Conservation (phyloP, 2,888 invertebrate genomes). For the Trichacis sp. region DNA sequence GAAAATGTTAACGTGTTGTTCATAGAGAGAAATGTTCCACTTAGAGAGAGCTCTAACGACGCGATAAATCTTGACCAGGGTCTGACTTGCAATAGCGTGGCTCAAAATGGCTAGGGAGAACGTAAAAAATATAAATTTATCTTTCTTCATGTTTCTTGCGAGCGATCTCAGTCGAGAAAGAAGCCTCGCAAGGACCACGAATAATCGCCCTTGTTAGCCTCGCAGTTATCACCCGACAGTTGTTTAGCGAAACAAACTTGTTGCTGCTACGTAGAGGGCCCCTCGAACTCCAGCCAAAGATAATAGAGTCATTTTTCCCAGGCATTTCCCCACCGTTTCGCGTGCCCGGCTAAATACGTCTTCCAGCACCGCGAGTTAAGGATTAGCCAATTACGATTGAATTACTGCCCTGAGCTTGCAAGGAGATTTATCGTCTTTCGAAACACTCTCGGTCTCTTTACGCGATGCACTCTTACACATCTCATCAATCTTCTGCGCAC, state of each 20-base stretch:
- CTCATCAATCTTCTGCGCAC: not conserved
- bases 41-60: constrained; percentile 55
- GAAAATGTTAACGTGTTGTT: constrained; percentile 37
- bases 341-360: constrained; percentile 50
- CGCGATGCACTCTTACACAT: constrained; percentile 8
- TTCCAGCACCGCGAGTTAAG: constrained; percentile 56
- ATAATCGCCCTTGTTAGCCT: constrained; percentile 65
- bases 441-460: constrained; percentile 37
- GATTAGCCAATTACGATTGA: constrained; percentile 69
- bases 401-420: constrained; percentile 53
- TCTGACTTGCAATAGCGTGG: constrained; percentile 16
- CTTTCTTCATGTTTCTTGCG: constrained; percentile 30
- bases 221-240: constrained; percentile 61
- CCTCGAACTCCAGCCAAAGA: constrained; percentile 49
- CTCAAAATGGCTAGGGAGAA: not conserved
- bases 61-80: constrained; percentile 54
- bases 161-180: no score
- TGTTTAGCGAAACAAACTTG: constrained; percentile 61
- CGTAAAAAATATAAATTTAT: not conserved
- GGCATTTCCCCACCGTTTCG: constrained; percentile 44
- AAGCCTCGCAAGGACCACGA: no score
- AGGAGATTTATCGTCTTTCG: constrained; percentile 46
- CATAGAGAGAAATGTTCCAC: constrained; percentile 50
- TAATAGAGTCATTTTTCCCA: constrained; percentile 69
- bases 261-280: constrained; percentile 49